These are phyloP conservation scores for Psilopsiagon aurifrons DNA, from an alignment of 2,113 vertebrate genomes.

Conservation along the genomic window DNA sequence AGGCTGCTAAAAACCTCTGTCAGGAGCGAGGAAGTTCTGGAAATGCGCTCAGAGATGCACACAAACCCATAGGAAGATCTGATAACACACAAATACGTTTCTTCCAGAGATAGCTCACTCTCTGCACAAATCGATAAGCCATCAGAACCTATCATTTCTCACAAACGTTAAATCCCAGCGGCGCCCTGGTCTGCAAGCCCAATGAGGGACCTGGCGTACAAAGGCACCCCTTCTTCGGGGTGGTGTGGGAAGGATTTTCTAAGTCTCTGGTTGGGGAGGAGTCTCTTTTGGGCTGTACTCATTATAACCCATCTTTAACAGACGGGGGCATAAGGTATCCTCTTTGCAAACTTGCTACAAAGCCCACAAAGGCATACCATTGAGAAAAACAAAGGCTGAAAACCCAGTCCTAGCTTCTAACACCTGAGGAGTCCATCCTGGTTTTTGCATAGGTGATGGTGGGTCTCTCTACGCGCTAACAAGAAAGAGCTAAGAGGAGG, in stretches of 20 bases:
- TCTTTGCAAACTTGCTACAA: neutral
- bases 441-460: neutral
- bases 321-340: neutral
- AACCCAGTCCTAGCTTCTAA: neutral
- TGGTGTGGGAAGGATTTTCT: neutral
- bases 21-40: neutral
- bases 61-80: conserved; percentile 11
- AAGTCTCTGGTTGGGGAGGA: neutral
- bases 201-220: neutral
- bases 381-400: conserved; percentile 7
- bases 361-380: neutral
- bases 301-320: neutral
- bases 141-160: conserved; percentile 47
- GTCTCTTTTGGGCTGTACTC: neutral
- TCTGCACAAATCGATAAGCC: conserved; percentile 31
- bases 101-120: conserved; percentile 17
- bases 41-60: neutral
- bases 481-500: neutral
- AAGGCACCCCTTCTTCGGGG: neutral
- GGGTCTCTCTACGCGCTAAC: neutral
- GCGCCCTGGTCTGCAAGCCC: neutral
- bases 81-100: neutral
- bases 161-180: conserved; percentile 16
- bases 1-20: neutral
- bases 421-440: neutral